Percentiles rank a stretch among this genome's conserved stretches.
phyloP scores from a whole-genome alignment of 2,888 invertebrate species.

The Andricus quercusramuli region DNA sequence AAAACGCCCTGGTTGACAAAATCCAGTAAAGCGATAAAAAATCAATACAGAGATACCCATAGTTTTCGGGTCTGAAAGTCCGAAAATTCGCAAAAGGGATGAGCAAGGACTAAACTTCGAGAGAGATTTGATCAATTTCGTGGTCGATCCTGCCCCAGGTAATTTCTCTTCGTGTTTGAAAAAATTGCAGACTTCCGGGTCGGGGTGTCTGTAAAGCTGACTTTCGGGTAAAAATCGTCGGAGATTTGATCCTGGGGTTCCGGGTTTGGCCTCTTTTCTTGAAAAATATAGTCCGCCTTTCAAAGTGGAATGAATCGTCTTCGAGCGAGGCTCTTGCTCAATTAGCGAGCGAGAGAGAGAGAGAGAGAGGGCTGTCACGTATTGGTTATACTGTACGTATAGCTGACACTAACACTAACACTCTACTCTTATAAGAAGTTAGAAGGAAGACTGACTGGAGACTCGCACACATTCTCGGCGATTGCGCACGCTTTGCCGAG shows the following conservation, averaged over 20 bases:
- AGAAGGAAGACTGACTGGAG: constrained; percentile 48
- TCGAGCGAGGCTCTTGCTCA: no score
- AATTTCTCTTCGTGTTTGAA: not conserved
- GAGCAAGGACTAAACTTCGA: no score
- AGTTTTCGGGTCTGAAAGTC: not conserved
- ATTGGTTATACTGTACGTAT: not conserved
- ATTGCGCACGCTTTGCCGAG: constrained; percentile 62
- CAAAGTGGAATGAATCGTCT: no score
- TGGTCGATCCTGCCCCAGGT: not conserved
- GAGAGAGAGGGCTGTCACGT: constrained; percentile 29
- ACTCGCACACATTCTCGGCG: constrained; percentile 59
- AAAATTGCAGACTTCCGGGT: not conserved
- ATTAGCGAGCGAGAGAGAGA: no score
- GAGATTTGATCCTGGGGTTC: not conserved
- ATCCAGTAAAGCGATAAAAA: not conserved
- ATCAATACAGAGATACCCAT: not conserved
- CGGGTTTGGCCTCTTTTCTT: not conserved
- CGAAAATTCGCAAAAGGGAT: not conserved
- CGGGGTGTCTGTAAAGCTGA: not conserved
- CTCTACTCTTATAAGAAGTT: constrained; percentile 53
- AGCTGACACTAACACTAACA: constrained; percentile 56
- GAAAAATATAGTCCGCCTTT: not conserved
- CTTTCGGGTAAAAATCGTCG: not conserved
- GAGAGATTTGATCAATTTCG: not conserved
- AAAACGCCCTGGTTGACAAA: not conserved